Base-by-base conservation (phyloP, 2,888 invertebrate species). In the Myopa testacea region DNA sequence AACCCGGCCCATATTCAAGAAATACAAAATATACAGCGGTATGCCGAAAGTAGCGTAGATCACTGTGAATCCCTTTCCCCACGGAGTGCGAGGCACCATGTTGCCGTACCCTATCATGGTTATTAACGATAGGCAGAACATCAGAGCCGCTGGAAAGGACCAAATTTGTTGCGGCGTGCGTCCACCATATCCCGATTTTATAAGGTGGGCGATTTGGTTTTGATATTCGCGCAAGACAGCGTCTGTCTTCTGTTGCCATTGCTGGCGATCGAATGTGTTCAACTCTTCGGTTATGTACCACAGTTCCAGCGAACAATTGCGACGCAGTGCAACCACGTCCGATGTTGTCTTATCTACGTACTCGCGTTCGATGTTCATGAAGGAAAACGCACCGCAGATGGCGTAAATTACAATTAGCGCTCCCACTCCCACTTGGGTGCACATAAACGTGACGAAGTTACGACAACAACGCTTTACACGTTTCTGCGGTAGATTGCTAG, bases 41-140 rank as follows among this genome's bases (percentile, higher is more conserved):
- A 96, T 96, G 0, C 96, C 96, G 84, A 96, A 93, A 10, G 95
- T 93, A 4, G 96, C 96, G 88, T 96, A 97, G 12, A 96, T 92
- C 45, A 96, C 94, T 0, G 96, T 96, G 10, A 93, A 92, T 5
- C 94, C 93, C 89, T 96, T 96, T 3, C 96, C 96, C 93, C 94
- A 94, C 0, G 93, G 91, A 0, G 96, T 96, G 82, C 93, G 92
- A 0, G 96, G 96, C 14, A 95, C 94, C 88, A 96, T 92, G 87
- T 96, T 96, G 0, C 96, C 96, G 86, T 96, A 96, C 4, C 96
- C 96, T 83, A 96, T 96, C 96, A 96, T 96, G 5, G 96, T 96
- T 85, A 96, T 96, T 7, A 96, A 94, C 38, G 96, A 96, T 14
- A 96, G 89, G 45, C 95, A 96, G 87, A 95, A 97, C 96, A 96